Base-by-base conservation (phyloP, 92 coral and sea anemone genomes). In the Heteractis magnifica region DNA sequence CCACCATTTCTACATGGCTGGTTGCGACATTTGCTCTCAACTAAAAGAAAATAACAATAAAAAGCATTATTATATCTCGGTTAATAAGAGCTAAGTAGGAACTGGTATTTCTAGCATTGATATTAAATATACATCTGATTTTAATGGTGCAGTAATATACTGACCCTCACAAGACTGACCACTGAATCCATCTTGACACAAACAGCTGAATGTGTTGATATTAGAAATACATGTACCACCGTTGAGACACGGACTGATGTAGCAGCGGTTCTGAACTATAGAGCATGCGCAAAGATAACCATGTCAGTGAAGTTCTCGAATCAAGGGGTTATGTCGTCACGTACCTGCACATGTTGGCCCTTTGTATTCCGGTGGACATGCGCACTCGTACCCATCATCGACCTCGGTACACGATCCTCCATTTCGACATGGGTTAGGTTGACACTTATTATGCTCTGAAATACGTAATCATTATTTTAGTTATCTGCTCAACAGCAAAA, bases 1-100 rank as follows among this genome's bases (percentile, higher is more conserved):
- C 99, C 99, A 21, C 99, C 99, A 82, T 97, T 97, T 64, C 99
- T 91, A 85, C 99, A 97, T 4, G 99, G 99, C 68, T 89, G 92
- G 77, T 89, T 94, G 76, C 96, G 94, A 44, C 99, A 97, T 84
- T 90, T 92, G 81, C 98, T 97, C 65, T 97, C 99, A 83, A 94
- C 99, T 97, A 68, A 14, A 76, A 44, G 52, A 55, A 82, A 13
- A 6, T 26, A 18, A 41, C 10, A 6, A 5, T 20, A 16, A 74
- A 21, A 59, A 5, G 0, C 65, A 59, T 12, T 59, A 12, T 59
- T 12, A 59, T 59, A n/a, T 15, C 13, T 15, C 65, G 65, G 10
- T 55, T 55, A 55, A 55, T 13, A 55, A 9, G 59, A 13, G 1
- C 59, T 55, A 55, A 55, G 14, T 9, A 55, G 0, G 13, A 1